Evolutionary conservation across 2,113 vertebrate species (phyloP), one percentile per base, ranked within the genome.

Genomic region (Cepphus grylle): DNA sequence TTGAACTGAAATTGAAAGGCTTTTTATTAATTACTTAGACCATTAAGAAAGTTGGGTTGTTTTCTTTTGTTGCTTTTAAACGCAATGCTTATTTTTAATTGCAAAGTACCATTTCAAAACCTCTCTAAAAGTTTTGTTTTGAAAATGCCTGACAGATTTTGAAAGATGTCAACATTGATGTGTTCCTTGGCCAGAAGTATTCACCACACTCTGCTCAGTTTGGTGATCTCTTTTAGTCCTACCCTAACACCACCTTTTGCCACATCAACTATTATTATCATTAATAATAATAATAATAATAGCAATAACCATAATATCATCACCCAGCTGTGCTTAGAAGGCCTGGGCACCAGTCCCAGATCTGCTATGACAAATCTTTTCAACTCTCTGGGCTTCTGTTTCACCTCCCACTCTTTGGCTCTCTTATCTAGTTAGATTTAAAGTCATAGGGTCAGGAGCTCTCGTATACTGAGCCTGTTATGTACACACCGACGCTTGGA

Each of bases 351-450:
- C 40, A 88, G 81, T 96, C 96, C 96, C 96, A 96, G 93, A 94
- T 90, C 66, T 85, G 84, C 79, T 95, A 93, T 94, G 96, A 96
- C 96, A 95, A 96, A 96, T 94, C 93, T 94, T 95, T 94, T 95
- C 85, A 96, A 73, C 66, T 94, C 78, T 91, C 74, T 88, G 93
- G 81, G 92, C 96, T 96, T 96, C 96, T 97, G 90, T 97, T 97
- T 96, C 87, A 96, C 92, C 93, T 96, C 94, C 94, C 92, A 95
- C 90, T 90, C 96, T 86, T 96, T 97, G 96, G 87, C 96, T 94
- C 78, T 91, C 92, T 96, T 96, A 97, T 97, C 94, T 94, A 90
- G 62, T 86, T 56, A 92, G 74, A 96, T 94, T 97, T 96, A 95
- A 96, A 97, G 92, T 91, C 78, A 42, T n/a, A 95, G 87, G 74